phyloP scores from a whole-genome alignment of 2,797 vertebrate genomes.

The Oreortyx pictus region DNA sequence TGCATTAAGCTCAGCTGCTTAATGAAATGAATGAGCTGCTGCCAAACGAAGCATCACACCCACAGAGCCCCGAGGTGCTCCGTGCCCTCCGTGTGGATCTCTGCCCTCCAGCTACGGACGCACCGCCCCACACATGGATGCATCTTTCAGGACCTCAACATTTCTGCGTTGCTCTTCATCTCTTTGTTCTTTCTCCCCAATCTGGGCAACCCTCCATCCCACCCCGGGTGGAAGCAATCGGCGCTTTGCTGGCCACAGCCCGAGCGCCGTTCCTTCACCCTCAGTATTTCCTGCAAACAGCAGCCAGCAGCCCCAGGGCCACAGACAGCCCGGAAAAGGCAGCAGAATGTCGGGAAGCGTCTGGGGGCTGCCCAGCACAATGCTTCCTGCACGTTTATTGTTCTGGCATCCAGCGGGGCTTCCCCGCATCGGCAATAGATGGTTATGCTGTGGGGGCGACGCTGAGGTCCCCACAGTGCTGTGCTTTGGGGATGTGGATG shows the following conservation, averaged over 20 bases:
- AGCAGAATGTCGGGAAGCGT: neutral
- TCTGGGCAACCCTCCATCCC: neutral
- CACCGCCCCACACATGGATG: neutral
- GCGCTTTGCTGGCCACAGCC: neutral
- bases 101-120: accelerated
- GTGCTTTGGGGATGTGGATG: neutral
- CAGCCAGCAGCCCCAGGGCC: neutral
- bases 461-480: neutral
- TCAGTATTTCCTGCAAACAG: neutral
- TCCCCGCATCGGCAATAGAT: neutral
- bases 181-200: neutral
- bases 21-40: accelerated
- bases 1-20: neutral
- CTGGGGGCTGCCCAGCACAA: neutral
- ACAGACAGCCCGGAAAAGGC: neutral
- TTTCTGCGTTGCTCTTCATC: neutral
- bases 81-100: neutral
- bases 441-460: neutral
- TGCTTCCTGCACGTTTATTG: neutral
- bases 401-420: neutral
- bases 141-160: neutral
- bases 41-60: neutral
- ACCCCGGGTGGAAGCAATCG: neutral
- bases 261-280: neutral
- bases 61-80: neutral